A percentile compares a stretch with the other conserved stretches of the same genome.
phyloP scores from a whole-genome alignment of 2,888 invertebrate genomes.

The Sphinx pinastri region DNA sequence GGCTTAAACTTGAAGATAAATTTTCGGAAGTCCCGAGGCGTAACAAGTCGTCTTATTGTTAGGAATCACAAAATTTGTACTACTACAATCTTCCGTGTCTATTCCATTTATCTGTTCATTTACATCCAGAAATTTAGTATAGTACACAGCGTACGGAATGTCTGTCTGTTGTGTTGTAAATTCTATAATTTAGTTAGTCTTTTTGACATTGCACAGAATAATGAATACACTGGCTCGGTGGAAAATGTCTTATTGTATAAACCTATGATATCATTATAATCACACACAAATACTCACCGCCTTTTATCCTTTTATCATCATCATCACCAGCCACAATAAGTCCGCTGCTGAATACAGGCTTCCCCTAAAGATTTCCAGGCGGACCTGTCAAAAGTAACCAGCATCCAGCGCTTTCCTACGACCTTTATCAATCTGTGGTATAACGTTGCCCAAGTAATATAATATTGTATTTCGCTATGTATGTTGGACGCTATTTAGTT shows the following conservation, averaged over 20 bases:
- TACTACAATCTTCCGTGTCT: not conserved
- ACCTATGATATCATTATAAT: not conserved
- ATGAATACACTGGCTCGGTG: not conserved
- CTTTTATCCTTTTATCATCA: no score
- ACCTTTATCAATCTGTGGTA: no score
- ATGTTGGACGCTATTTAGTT: no score
- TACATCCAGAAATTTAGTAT: not conserved
- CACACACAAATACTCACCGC: no score
- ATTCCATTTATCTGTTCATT: not conserved
- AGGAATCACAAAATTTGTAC: not conserved
- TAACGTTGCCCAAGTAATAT: no score
- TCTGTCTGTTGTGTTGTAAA: not conserved
- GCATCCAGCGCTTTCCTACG: no score
- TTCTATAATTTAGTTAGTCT: not conserved
- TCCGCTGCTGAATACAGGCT: no score
- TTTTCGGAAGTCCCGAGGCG: not conserved
- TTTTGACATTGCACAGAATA: not conserved
- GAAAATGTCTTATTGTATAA: no score
- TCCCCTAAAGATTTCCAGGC: no score
- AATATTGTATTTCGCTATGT: no score
- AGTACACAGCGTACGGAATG: not conserved
- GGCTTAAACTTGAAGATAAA: not conserved
- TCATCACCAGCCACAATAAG: no score
- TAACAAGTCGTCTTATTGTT: slow-evolving; percentile 5
- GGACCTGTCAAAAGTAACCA: no score